These are phyloP conservation scores for Acanthosepion pharaonis DNA, from an alignment of 2,888 invertebrate genomes.

Conservation along the genomic window DNA sequence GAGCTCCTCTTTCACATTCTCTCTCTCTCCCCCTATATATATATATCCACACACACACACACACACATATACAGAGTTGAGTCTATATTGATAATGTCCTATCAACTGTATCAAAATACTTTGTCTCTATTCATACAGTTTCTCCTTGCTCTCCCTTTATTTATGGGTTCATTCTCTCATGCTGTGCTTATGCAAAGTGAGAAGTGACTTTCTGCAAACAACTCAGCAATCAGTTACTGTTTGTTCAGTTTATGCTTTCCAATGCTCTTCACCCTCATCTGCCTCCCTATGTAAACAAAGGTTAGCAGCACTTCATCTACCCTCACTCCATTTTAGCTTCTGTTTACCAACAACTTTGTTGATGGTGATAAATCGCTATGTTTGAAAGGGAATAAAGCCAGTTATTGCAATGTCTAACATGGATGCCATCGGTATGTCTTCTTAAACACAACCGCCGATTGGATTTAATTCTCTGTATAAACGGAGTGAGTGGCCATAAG, in stretches of 20 bases:
- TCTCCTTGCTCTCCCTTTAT: background rate
- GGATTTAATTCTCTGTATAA: background rate
- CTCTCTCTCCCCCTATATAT: too few relatives aligned
- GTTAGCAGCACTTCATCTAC: background rate
- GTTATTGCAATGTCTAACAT: background rate
- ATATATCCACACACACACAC: background rate
- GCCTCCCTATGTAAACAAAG: background rate
- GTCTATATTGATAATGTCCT: background rate
- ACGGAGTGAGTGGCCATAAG: background rate
- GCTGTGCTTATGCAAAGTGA: background rate
- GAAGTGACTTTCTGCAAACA: slow-evolving; percentile 21
- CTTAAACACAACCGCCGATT: background rate
- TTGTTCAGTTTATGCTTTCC: background rate
- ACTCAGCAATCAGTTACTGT: background rate
- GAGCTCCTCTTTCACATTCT: background rate
- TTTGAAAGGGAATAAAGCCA: slow-evolving; percentile 9
- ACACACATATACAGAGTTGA: background rate
- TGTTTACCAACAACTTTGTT: background rate
- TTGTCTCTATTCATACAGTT: background rate
- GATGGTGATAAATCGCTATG: background rate
- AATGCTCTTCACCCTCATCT: background rate
- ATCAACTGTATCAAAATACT: background rate
- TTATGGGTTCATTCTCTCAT: background rate
- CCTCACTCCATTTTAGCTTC: background rate
- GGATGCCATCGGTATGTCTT: background rate